These are phyloP conservation scores for Crenichthys baileyi DNA, from an alignment of 2,797 vertebrate genomes.

Conservation along the genomic window DNA sequence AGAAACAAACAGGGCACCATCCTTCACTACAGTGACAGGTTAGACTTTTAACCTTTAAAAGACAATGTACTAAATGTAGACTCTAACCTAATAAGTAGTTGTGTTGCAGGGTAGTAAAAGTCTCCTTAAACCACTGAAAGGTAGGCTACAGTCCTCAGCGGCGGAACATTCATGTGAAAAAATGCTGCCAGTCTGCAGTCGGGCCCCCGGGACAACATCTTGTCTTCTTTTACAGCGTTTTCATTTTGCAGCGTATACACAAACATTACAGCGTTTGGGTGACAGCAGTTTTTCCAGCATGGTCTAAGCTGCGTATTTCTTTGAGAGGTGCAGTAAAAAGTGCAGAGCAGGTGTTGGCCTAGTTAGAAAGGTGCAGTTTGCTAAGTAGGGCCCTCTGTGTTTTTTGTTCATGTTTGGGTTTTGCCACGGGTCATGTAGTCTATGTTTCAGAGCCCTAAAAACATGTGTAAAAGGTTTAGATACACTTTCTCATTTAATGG, in stretches of 20 bases:
- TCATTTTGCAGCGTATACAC: constrained; percentile 23
- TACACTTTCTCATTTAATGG: too few species aligned
- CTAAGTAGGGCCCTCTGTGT: not conserved
- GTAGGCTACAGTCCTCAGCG: constrained; percentile 16
- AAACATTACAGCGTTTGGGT: constrained; percentile 42
- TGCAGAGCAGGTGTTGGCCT: constrained; percentile 71
- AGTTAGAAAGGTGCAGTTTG: constrained; percentile 44
- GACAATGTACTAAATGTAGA: constrained; percentile 12
- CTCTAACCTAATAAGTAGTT: constrained; percentile 37
- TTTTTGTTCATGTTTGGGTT: constrained; percentile 41
- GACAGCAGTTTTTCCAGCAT: constrained; percentile 69
- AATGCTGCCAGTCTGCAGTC: constrained; percentile 46
- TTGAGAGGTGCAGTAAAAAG: constrained; percentile 51
- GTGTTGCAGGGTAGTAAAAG: constrained; percentile 20
- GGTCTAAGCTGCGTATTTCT: constrained; percentile 58
- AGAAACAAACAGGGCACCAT: constrained; percentile 53
- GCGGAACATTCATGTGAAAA: constrained; percentile 52
- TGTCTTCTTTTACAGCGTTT: constrained; percentile 45
- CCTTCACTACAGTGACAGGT: constrained; percentile 61
- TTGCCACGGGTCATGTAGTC: constrained; percentile 29
- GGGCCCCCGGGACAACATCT: constrained; percentile 37
- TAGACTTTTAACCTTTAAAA: constrained; percentile 35
- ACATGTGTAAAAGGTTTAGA: not conserved
- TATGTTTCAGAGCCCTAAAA: constrained; percentile 11
- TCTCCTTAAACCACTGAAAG: constrained; percentile 37